These are phyloP conservation scores for Odontomachus brunneus DNA, from an alignment of 1,140 invertebrate species.

Conservation along the genomic window DNA sequence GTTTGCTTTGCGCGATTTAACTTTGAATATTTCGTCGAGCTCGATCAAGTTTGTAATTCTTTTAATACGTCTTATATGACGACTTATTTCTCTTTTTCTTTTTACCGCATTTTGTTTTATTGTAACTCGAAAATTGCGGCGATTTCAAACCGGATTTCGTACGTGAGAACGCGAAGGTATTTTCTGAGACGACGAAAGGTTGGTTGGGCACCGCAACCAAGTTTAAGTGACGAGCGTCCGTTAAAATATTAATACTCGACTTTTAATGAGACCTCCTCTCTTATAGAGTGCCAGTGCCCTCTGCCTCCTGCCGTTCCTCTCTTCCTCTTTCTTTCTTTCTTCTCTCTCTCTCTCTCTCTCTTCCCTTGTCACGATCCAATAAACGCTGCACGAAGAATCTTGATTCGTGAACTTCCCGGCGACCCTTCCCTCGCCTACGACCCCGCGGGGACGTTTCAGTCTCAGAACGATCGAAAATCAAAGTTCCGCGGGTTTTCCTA, in stretches of 20 bases:
- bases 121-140: background rate
- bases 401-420: slow-evolving; percentile 60
- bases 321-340: slow-evolving; percentile 32
- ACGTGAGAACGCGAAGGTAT: background rate
- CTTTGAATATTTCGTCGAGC: background rate
- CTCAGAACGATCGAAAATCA: slow-evolving; percentile 59
- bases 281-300: slow-evolving; percentile 63
- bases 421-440: background rate
- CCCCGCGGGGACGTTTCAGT: slow-evolving; percentile 20
- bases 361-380: slow-evolving; percentile 71
- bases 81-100: background rate
- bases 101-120: background rate
- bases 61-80: no score
- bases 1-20: background rate
- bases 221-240: slow-evolving; percentile 66
- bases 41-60: background rate
- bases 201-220: slow-evolving; percentile 65
- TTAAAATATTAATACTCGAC: slow-evolving; percentile 76
- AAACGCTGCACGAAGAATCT: slow-evolving; percentile 68
- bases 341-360: slow-evolving; percentile 7
- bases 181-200: slow-evolving; percentile 35
- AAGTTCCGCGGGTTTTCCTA: slow-evolving; percentile 36
- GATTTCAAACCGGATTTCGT: background rate
- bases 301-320: slow-evolving; percentile 43
- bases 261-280: slow-evolving; percentile 72